Conservation (phyloP, 1,140 invertebrate species). For the Chionoecetes opilio region DNA sequence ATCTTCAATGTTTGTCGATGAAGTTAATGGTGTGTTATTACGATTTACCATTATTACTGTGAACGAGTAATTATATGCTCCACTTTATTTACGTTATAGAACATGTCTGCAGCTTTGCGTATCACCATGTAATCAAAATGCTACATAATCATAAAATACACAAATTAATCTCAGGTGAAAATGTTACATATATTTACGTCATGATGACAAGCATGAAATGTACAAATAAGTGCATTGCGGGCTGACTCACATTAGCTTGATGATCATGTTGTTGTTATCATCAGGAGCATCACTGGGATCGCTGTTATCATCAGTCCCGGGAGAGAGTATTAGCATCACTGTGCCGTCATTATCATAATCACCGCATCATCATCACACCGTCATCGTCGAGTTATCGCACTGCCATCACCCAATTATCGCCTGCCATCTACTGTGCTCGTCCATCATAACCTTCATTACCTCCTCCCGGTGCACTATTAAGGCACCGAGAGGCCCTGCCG, state of each 20-base stretch:
- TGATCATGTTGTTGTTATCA: not conserved
- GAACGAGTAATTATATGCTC: not conserved
- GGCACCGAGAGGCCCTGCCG: not conserved
- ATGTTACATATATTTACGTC: not conserved
- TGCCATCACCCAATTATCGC: not conserved
- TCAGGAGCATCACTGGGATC: not conserved
- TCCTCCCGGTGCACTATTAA: not conserved
- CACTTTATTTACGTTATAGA: not conserved
- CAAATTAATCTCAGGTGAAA: not conserved
- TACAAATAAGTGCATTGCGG: not conserved
- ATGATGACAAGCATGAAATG: not conserved
- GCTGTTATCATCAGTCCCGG: not conserved
- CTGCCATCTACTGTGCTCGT: not conserved
- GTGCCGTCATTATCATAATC: not conserved
- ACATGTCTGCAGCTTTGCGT: not conserved
- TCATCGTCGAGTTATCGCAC: not conserved
- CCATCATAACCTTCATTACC: conserved; percentile 19
- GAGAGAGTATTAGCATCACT: conserved; percentile 6
- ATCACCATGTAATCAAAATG: not conserved
- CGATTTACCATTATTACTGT: not conserved
- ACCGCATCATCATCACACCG: conserved; percentile 16
- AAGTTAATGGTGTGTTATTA: not conserved
- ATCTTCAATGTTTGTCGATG: not conserved
- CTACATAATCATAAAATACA: not conserved
- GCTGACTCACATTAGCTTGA: not conserved